Conservation (phyloP, 2,113 vertebrate genomes). For the Indicator maculatus region DNA sequence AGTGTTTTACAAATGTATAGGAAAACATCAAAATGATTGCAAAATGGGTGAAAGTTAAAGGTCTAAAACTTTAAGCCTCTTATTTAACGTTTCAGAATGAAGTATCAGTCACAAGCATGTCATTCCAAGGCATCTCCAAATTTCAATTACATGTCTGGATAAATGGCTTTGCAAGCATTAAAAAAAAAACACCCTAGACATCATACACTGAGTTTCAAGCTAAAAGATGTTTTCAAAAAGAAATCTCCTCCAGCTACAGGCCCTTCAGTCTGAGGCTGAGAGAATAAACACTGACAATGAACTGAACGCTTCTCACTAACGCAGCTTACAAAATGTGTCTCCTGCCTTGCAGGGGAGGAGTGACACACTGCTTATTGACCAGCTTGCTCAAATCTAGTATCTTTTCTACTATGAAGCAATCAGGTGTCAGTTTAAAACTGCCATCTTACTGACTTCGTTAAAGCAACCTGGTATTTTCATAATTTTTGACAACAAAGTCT, state of each 20-base stretch:
- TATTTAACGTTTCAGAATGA: not conserved
- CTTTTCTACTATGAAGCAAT: not conserved
- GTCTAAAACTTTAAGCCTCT: not conserved
- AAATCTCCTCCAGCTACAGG: not conserved
- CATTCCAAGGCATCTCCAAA: accelerated
- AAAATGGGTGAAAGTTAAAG: not conserved
- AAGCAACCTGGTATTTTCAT: not conserved
- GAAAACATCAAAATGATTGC: not conserved
- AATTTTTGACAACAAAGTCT: not conserved
- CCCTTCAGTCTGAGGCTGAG: not conserved
- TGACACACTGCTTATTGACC: not conserved
- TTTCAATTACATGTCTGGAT: not conserved
- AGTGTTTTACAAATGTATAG: not conserved
- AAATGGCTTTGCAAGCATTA: not conserved
- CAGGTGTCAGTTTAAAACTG: conserved; percentile 23
- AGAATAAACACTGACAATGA: conserved; percentile 11
- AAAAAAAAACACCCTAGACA: not conserved
- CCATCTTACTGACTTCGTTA: not conserved
- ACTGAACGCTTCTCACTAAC: not conserved
- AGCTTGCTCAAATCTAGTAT: not conserved
- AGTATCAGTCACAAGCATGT: not conserved
- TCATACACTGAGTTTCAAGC: not conserved
- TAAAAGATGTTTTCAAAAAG: not conserved
- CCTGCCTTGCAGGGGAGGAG: not conserved
- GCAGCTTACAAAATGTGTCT: not conserved